Evolutionary conservation across 2,888 invertebrate genomes (phyloP).

Genomic region (Laothoe populi): DNA sequence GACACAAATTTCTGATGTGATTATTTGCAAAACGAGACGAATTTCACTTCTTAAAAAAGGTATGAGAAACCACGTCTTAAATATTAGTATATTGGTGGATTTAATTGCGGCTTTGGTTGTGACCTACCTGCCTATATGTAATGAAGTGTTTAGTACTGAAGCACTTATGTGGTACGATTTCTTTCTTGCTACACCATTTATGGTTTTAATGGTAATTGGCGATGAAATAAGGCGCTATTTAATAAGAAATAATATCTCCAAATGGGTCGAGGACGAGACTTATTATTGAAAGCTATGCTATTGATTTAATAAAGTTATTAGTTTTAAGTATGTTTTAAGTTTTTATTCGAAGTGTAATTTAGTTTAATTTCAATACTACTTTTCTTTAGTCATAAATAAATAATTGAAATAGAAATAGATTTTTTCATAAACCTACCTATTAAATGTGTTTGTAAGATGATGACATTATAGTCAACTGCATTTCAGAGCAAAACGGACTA

Average conservation of each 20-base stretch:
- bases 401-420: no score
- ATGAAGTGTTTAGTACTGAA: conserved; percentile 88
- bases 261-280: conserved; percentile 90
- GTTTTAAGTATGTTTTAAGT: background rate
- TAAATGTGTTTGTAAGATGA: no score
- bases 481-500: conserved; percentile 3
- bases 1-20: conserved; percentile 91
- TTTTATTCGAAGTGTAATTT: background rate
- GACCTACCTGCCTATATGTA: conserved; percentile 88
- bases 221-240: conserved; percentile 90
- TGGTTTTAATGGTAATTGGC: conserved; percentile 88
- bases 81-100: conserved; percentile 86
- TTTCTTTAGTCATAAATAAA: background rate
- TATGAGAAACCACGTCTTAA: conserved; percentile 88
- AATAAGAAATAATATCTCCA: conserved; percentile 87
- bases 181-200: conserved; percentile 89
- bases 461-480: no score
- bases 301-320: background rate
- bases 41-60: conserved; percentile 90
- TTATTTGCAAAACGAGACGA: conserved; percentile 91
- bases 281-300: conserved; percentile 83
- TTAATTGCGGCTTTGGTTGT: conserved; percentile 87
- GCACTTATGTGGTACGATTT: conserved; percentile 88
- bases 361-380: background rate
- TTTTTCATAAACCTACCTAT: no score